Conservation (phyloP, 2,797 vertebrate species). For the Enteromius unitaeniatus region DNA sequence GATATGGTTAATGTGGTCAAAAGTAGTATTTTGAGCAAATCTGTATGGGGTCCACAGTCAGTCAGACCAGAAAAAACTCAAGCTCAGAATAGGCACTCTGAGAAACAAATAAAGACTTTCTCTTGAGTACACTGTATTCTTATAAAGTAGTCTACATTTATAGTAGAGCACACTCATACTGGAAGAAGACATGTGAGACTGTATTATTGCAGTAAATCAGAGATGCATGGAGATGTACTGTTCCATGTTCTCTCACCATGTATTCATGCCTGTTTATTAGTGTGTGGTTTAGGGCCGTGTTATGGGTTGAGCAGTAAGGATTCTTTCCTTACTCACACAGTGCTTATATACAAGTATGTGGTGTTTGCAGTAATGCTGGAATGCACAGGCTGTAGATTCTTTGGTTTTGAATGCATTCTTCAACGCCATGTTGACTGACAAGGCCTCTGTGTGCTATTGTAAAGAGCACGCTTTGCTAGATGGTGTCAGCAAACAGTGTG, state of each 20-base stretch:
- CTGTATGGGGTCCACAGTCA: constrained; percentile 53
- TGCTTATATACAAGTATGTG: constrained; percentile 73
- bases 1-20: constrained; percentile 29
- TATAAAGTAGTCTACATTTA: constrained; percentile 24
- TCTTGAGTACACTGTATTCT: constrained; percentile 40
- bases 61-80: constrained; percentile 55
- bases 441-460: constrained; percentile 70
- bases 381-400: constrained; percentile 72
- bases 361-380: constrained; percentile 81
- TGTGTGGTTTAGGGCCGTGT: not conserved
- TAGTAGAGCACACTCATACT: constrained; percentile 16
- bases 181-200: constrained; percentile 16
- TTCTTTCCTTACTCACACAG: constrained; percentile 57
- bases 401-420: constrained; percentile 80
- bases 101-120: constrained; percentile 55
- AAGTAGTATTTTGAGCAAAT: constrained; percentile 51
- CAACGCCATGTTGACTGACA: constrained; percentile 68
- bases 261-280: not conserved
- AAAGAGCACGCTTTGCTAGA: constrained; percentile 75
- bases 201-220: constrained; percentile 17
- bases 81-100: constrained; percentile 58
- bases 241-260: not conserved
- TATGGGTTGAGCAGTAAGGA: not conserved
- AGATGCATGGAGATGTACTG: not conserved
- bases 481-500: constrained; percentile 74